Evolutionary conservation across 2,797 vertebrate species (phyloP).

Genomic region (Mormyrops attenuatus): DNA sequence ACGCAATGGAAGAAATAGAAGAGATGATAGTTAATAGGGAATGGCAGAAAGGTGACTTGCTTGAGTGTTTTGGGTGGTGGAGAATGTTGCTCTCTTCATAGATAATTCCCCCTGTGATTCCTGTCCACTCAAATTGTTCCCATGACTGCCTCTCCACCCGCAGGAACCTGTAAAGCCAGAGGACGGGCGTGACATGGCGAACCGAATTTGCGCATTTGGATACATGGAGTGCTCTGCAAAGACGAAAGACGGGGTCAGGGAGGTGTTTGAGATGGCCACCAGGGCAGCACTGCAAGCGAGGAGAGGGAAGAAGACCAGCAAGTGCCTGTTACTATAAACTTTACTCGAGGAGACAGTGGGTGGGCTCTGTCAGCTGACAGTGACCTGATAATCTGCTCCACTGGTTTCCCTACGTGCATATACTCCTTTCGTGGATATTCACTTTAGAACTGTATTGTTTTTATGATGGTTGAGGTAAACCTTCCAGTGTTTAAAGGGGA

Average conservation of each 20-base stretch:
- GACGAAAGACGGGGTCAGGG: conserved; percentile 96
- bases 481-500: conserved; percentile 87
- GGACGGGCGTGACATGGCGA: conserved; percentile 94
- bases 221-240: conserved; percentile 99
- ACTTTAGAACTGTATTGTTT: conserved; percentile 61
- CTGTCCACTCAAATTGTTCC: not conserved
- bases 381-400: not conserved
- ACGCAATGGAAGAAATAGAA: too few species aligned
- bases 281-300: conserved; percentile 96
- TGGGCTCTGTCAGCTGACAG: not conserved
- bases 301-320: conserved; percentile 86
- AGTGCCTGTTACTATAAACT: conserved; percentile 90
- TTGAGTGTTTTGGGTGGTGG: not conserved
- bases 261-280: conserved; percentile 98
- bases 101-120: not conserved
- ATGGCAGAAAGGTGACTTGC: not conserved
- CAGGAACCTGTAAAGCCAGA: conserved; percentile 95
- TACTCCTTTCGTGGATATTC: conserved; percentile 47
- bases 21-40: not conserved
- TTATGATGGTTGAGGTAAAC: conserved; percentile 45
- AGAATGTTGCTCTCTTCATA: not conserved
- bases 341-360: conserved; percentile 35
- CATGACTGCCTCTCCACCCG: not conserved
- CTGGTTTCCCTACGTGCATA: conserved; percentile 26
- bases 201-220: conserved; percentile 91